Base-by-base conservation (phyloP, 2,113 vertebrate species). In the Shinisaurus crocodilurus region DNA sequence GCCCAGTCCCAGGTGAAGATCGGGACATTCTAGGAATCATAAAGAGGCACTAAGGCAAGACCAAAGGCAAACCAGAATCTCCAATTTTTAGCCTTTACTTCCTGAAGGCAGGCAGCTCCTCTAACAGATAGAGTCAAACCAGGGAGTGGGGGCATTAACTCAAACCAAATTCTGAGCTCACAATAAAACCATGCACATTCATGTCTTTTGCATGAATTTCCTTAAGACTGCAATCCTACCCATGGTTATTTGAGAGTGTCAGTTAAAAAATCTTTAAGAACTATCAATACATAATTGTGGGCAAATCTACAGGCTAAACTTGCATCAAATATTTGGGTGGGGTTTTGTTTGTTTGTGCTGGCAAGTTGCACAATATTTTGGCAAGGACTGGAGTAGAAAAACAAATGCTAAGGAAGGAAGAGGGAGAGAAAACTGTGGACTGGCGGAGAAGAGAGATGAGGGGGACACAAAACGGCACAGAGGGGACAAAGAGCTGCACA, bases 1-100 rank as follows among this genome's bases (percentile, higher is more conserved):
- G 88, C 72, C 82, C 45, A 3, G 88, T 92, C 87, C 65, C 50
- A 40, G 84, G 79, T 1, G 80, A 75, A 93, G 88, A 67, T 50
- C 50, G 94, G 84, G 80, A 0, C 0, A 81, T 65, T 67, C 25
- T 43, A 65, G 70, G 34, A 37, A 60, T 29, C 65, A 82, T 29
- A 45, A 82, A 32, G 79, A 60, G 32, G 32, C 40, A 75, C 32
- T 76, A 75, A n/a, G 40, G 60, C 57, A 85, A 80, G 37, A 83
- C 45, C 25, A 85, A 69, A 65, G 65, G 32, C 13, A 27, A 84
- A 67, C 25, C 40, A n/a, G 50, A 67, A 63, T 50, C 34, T 67
- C 34, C 27, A 40, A 5, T 25, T 45, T 72, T 72, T 82, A 72
- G n/a, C 10, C 29, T 74, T 76, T 79, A n/a, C 13, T 37, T 50